These are phyloP conservation scores for Megaleporinus macrocephalus DNA, from an alignment of 2,113 vertebrate species.

Conservation along the genomic window DNA sequence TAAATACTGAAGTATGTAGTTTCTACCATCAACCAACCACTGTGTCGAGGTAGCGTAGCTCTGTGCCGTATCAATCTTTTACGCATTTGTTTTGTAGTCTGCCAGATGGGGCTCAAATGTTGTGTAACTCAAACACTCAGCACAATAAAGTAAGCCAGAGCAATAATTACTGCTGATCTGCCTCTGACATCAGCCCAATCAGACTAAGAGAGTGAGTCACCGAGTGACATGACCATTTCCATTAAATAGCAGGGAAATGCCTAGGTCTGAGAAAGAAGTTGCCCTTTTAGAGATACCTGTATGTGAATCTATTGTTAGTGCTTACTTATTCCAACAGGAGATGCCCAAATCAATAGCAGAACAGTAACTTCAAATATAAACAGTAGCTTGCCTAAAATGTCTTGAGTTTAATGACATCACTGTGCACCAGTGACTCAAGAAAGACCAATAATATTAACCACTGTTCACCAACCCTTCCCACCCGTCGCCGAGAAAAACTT, in stretches of 20 bases:
- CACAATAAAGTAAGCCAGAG: neutral
- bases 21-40: neutral
- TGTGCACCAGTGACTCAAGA: too few species aligned
- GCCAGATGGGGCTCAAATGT: conserved; percentile 28
- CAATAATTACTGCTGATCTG: conserved; percentile 6
- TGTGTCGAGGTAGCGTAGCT: neutral
- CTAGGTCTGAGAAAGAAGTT: neutral
- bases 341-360: too few species aligned
- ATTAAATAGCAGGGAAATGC: neutral
- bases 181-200: neutral
- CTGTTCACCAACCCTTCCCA: too few species aligned
- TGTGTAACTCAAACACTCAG: conserved; percentile 19
- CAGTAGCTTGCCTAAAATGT: too few species aligned
- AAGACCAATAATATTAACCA: too few species aligned
- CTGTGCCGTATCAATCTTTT: neutral
- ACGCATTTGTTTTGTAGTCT: neutral
- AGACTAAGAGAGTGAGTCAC: neutral
- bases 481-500: too few species aligned
- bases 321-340: neutral
- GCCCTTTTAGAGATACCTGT: neutral
- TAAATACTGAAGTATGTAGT: neutral
- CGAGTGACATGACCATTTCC: neutral
- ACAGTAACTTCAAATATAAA: neutral
- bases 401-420: too few species aligned
- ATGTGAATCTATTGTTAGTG: neutral